Base-by-base conservation (phyloP, 1,140 invertebrate genomes). In the Paracyclopina nana region DNA sequence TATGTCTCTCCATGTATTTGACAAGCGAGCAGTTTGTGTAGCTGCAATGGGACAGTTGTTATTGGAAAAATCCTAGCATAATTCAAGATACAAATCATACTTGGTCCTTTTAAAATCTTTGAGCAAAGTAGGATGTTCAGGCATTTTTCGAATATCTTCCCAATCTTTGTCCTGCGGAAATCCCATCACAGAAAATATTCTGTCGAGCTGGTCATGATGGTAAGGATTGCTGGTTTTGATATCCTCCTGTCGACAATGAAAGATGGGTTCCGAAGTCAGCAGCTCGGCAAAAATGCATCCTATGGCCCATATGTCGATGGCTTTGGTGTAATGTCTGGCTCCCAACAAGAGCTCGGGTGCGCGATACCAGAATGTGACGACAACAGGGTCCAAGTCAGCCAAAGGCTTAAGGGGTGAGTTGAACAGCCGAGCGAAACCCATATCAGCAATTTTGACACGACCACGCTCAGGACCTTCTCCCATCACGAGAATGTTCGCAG, bases 141-240 rank as follows among this genome's bases (percentile, higher is more conserved):
- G 95, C 95, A 99, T 99, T 71, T 96, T 97, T 59, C 84, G 82
- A 53, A 99, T 96, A 64, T 99, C 95, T 66, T 96, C 91, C 95
- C 95, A 99, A 61, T 98, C 94, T 68, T 95, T 94, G 61, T 97
- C 92, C 62, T 78, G 73, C 16, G 95, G 95, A 67, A 96, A 99
- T 22, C 95, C 95, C 94, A 99, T 99, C 0, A 99, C 92, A 70
- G 91, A 94, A 65, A 99, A 99, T 68, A 99, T 99, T 62, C 92
- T 54, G 68, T 98, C 91, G 44, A 99, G 68, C 63, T 99, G 95
- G 68, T 99, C 95, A 62, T 98, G 92, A 68, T 99, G 95, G 66
- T 99, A 99, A 5, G 95, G 95, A 74, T 96, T 98, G 60, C 86
- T 94, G 6, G 94, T 97, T 69, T 99, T 98, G 52, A 98, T 98